Conservation (phyloP, 2,113 vertebrate genomes). For the Bombycilla garrulus region DNA sequence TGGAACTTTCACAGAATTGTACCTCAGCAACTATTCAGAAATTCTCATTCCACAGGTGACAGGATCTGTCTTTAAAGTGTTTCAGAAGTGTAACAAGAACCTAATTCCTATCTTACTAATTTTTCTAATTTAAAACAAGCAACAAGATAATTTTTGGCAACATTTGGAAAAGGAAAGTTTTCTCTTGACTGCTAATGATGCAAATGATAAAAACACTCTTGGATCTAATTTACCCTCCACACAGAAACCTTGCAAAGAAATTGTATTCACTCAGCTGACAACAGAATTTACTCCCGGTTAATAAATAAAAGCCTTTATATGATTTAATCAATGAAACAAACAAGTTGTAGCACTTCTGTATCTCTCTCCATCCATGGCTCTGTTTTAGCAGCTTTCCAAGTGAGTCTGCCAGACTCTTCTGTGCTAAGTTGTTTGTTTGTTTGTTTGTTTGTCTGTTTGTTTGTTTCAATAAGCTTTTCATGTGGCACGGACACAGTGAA, state of each 20-base stretch:
- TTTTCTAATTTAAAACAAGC: neutral
- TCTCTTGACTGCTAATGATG: neutral
- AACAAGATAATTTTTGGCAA: neutral
- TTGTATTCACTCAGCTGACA: neutral
- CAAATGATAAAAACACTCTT: neutral
- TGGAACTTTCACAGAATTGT: neutral
- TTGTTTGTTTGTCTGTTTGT: too few species aligned
- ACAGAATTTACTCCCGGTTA: neutral
- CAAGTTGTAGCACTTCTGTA: neutral
- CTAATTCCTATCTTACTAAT: neutral
- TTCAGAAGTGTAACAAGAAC: neutral
- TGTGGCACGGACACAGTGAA: neutral
- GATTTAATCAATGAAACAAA: neutral
- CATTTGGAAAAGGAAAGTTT: neutral
- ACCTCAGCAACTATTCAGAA: neutral
- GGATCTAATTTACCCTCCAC: neutral
- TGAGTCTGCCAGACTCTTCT: neutral
- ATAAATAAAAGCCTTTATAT: neutral
- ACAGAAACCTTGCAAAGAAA: neutral
- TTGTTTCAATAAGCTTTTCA: neutral
- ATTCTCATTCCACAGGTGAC: slow-evolving; percentile 25
- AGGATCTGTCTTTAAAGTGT: neutral
- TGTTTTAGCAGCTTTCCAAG: neutral
- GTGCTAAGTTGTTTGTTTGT: neutral
- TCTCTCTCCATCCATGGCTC: neutral